Evolutionary conservation across 2,113 vertebrate genomes (phyloP), one percentile per base, ranked within the genome.

Genomic region (Macheiramphus alcinus): DNA sequence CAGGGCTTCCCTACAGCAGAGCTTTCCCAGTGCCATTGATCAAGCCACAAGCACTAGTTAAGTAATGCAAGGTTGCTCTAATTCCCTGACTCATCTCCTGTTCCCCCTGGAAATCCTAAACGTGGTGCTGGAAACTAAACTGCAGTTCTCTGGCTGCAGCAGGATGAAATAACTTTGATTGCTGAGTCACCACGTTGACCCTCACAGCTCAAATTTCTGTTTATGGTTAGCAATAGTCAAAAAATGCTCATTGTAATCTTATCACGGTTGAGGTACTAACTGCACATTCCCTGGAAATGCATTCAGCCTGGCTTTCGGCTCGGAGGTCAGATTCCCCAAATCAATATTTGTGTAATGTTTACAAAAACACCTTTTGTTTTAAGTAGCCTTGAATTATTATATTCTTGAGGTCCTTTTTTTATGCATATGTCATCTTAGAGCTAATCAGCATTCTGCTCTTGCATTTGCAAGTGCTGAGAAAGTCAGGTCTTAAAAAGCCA

Each of bases 81-180:
- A 97, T 96, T 97, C 96, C 96, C 96, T 97, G 97, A 97, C 94
- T 97, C 97, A 97, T 97, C 97, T 95, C 68, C 94, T 55, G 43
- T 72, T 96, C 89, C 73, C 92, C 67, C 88, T 96, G 91, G 95
- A 97, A 97, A 97, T 71, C 94, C 86, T 94, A 85, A 95, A 76
- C 6, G 34, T 93, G 80, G 38, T 78, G 75, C 96, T 97, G 67
- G 80, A 93, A 95, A 97, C 71, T 59, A 68, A 91, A 85, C 89
- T 95, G 96, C 95, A 96, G 93, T 93, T 90, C 83, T 88, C 84
- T 71, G 65, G 67, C 82, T 96, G 96, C 95, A 97, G 94, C 79
- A 95, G 94, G 86, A 80, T 62, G 45, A 78, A 92, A 66, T 66
- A 94, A 86, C 86, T 95, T 95, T 55, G 76, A 67, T 92, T 91